Evolutionary conservation across 1,140 invertebrate species (phyloP), one percentile per base, ranked within the genome.

Genomic region (Penaeus chinensis): DNA sequence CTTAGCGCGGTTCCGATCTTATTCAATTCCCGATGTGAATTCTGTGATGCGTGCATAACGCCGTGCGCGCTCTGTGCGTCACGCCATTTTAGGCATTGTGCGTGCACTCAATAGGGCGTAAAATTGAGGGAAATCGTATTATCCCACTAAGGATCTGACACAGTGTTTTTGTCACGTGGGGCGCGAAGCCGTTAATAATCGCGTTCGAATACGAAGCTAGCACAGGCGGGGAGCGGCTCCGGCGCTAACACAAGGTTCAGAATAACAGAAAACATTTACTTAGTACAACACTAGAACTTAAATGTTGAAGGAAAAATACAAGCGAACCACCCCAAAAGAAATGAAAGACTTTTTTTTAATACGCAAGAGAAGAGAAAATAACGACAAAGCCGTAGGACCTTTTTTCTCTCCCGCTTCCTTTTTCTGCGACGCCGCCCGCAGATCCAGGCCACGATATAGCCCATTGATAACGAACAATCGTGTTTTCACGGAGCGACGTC

Each of bases 141-240:
- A 76, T 66, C 82, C 37, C 32, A 61, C 47, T 22, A 22, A 27
- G 66, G 82, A 74, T 71, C 76, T 84, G 82, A 76, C 82, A 84
- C 32, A 84, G 47, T 84, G 82, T 84, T 84, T 84, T 84, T 84
- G 82, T 84, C 82, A 84, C 47, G 20, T 24, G 10, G 82, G 62
- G 69, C 63, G 82, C n/a, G 82, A 76, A 62, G 69, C 82, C 82
- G 82, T 84, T 84, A 84, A 84, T 84, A 84, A 84, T 61, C 62
- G 69, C 62, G 82, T 84, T 47, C 82, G 65, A 69, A 81, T 32
- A 47, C 10, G 54, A 54, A 54, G 54, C 54, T 54, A 54, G 11
- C 54, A 13, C 10, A 16, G 10, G 54, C 54, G 54, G 16, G 16
- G 0, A 54, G 54, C 54, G 16, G 16, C 54, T 54, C 5, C 54